These are phyloP conservation scores for Trematomus bernacchii DNA, from an alignment of 2,797 vertebrate genomes.

Conservation along the genomic window DNA sequence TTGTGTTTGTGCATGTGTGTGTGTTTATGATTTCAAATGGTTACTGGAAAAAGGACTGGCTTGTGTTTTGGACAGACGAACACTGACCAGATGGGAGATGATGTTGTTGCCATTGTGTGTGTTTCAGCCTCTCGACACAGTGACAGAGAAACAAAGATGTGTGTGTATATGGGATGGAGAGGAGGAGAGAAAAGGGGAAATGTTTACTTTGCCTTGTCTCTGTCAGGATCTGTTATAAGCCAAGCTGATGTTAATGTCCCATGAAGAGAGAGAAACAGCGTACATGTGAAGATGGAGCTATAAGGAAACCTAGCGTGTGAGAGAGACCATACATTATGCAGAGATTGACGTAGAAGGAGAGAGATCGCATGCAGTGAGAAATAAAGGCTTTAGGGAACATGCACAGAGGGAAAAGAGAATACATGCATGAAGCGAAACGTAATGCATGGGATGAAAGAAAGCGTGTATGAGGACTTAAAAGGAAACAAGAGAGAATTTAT, in stretches of 20 bases:
- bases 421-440: neutral
- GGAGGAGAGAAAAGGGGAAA: constrained; percentile 1
- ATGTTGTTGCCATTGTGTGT: constrained; percentile 19
- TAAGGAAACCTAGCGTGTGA: neutral
- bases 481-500: neutral
- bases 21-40: constrained; percentile 12
- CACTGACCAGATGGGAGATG: constrained; percentile 63
- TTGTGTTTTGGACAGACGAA: constrained; percentile 43
- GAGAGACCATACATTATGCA: constrained; percentile 27
- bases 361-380: neutral
- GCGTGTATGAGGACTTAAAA: neutral
- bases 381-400: neutral
- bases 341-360: neutral
- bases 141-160: constrained; percentile 4
- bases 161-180: constrained; percentile 23
- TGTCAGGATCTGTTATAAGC: constrained; percentile 15
- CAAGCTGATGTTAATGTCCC: constrained; percentile 17
- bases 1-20: constrained; percentile 15
- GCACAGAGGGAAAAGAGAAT: neutral
- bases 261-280: constrained; percentile 24
- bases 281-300: constrained; percentile 4
- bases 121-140: constrained; percentile 28
- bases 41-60: constrained; percentile 31
- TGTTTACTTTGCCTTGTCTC: constrained; percentile 23
- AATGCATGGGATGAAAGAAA: neutral